phyloP scores from a whole-genome alignment of 2,797 vertebrate species.

The Galaxias olidus region DNA sequence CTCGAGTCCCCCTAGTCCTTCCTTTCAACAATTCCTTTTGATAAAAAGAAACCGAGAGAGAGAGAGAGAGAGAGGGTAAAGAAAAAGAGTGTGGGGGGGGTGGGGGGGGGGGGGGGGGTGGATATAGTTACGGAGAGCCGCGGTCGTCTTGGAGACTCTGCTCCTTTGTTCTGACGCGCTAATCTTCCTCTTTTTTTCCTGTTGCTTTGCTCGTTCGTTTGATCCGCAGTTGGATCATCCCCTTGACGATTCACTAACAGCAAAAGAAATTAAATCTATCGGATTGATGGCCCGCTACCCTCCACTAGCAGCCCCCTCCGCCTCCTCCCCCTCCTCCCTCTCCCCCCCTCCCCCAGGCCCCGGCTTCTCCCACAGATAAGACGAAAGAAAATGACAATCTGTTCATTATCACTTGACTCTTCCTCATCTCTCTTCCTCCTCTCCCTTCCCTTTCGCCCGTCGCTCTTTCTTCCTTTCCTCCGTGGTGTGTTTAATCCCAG shows the following conservation, averaged over 20 bases:
- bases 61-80: constrained; percentile 25
- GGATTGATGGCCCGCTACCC: constrained; percentile 62
- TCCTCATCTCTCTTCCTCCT: constrained; percentile 47
- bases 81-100: constrained; percentile 22
- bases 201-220: constrained; percentile 67
- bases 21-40: constrained; percentile 28
- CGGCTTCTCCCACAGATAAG: constrained; percentile 75
- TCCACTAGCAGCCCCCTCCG: constrained; percentile 16
- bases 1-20: not conserved
- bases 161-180: constrained; percentile 35
- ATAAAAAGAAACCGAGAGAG: constrained; percentile 1
- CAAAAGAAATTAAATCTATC: constrained; percentile 79
- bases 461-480: constrained; percentile 41
- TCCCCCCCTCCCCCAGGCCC: constrained; percentile 65
- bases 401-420: constrained; percentile 52
- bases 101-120: constrained; percentile 37
- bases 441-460: constrained; percentile 49
- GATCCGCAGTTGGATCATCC: constrained; percentile 73
- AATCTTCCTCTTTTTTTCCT: constrained; percentile 64
- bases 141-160: constrained; percentile 32
- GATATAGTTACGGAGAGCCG: constrained; percentile 44
- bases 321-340: constrained; percentile 49
- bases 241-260: constrained; percentile 77
- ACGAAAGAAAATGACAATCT: constrained; percentile 70
- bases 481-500: constrained; percentile 70